Evolutionary conservation across 2,797 vertebrate genomes (phyloP), one percentile per base, ranked within the genome.

Genomic region (Yasuhikotakia modesta): DNA sequence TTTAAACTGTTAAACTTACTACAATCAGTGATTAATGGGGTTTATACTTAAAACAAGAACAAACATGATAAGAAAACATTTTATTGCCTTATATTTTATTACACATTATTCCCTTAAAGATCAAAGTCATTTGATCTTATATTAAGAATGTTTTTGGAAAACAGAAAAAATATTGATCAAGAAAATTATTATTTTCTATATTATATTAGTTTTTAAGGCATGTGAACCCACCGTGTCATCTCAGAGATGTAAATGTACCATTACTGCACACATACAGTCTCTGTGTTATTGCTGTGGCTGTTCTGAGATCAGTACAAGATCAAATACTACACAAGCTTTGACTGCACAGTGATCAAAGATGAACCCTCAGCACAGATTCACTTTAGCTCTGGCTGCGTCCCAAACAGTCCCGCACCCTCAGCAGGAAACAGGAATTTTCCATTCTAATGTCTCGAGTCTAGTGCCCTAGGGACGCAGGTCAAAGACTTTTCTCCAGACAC

Each of bases 371-470:
- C 65, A 48, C 68, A 45, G 43, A 78, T 74, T 75, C 53, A 76
- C 73, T 79, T 32, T 53, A 19, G 32, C 48, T 70, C 57, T 71
- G 67, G 71, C 79, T 46, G 21, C 43, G 14, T 73, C 83, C 79
- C 81, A 85, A 76, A 63, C 43, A 67, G n/a, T 61, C 60, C 61
- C 78, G 14, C 10, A 30, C 53, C 69, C 24, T 70, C 48, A 55
- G 79, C 39, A 71, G 50, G 79, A 71, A 22, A 13, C 43, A 57
- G 79, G 58, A 81, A 81, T 79, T 83, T 83, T 81, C 81, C 79
- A 55, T 81, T 79, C 19, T 35, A 48, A 24, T 27, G 60, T 80
- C 53, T 77, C 0, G 53, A 72, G 52, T 63, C 35, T 46, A 35
- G 53, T 80, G 67, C 58, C 57, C 81, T 48, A 73, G 52, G 76